Base-by-base conservation (phyloP, 2,113 vertebrate genomes). In the Monopterus albus region DNA sequence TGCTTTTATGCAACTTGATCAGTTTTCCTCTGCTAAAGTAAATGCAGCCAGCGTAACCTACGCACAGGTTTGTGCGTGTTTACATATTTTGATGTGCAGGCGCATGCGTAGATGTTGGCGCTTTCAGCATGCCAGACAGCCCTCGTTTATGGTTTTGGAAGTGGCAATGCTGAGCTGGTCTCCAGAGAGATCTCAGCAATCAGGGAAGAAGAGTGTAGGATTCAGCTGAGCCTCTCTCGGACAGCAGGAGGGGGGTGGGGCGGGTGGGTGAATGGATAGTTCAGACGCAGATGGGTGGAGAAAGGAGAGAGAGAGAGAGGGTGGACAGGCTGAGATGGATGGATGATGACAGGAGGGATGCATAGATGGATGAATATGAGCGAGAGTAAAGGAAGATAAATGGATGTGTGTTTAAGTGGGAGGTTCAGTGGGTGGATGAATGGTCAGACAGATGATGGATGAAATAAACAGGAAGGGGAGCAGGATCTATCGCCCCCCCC, bases 111-210 rank as follows among this genome's bases (percentile, higher is more conserved):
- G 31, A 21, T 33, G 1, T 6, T 21, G 21, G 21, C 75, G 66
- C 76, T 73, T 75, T 85, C 79, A 87, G 50, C 58, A 63, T 59
- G 38, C n/a, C 67, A 58, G 40, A 59, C 11, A 14, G 46, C 23
- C 59, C 38, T 39, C 35, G 63, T 79, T 84, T 70, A 69, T 78
- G 70, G 39, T 55, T 35, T 40, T 73, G 55, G 71, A 80, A 73
- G 81, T 45, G 28, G 71, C 83, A 75, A 73, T 88, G 82, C 85
- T 91, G 87, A 89, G 86, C 68, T 86, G 55, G 68, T 88, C 80
- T 65, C 82, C 47, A 33, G 79, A 75, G 86, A 79, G 73, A 66
- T 66, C 29, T 35, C 46, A 72, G 81, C 75, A 82, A 78, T 81
- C 80, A 83, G 62, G 55, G 51, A 66, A n/a, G 74, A 61, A 72